phyloP scores from a whole-genome alignment of 2,888 invertebrate species.

The Tricholauxania praeusta region DNA sequence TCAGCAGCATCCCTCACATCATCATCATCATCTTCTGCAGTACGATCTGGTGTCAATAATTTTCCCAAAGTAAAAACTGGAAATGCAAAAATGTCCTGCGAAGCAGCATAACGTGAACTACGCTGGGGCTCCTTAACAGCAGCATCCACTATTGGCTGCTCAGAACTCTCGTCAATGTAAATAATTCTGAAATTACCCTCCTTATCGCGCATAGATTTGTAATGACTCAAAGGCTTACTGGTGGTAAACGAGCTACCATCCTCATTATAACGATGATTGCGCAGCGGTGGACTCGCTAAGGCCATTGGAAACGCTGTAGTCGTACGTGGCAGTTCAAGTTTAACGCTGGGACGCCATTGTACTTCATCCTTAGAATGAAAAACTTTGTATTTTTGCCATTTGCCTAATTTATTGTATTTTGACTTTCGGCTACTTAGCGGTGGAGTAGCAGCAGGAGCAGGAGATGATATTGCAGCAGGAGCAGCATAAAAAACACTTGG shows the following conservation, averaged over 20 bases:
- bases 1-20: slow-evolving; percentile 11
- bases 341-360: slow-evolving; percentile 48
- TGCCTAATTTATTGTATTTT: background rate
- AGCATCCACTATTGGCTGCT: slow-evolving; percentile 47
- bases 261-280: slow-evolving; percentile 51
- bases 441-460: background rate
- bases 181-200: slow-evolving; percentile 52
- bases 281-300: slow-evolving; percentile 45
- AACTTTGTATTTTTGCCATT: slow-evolving; percentile 51
- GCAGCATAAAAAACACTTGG: slow-evolving; percentile 45
- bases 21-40: background rate
- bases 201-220: slow-evolving; percentile 31
- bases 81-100: slow-evolving; percentile 57
- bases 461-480: slow-evolving; percentile 32
- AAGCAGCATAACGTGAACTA: slow-evolving; percentile 54
- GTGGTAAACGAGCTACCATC: slow-evolving; percentile 30
- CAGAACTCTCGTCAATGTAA: slow-evolving; percentile 57
- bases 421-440: no score
- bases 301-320: slow-evolving; percentile 42
- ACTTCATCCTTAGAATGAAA: slow-evolving; percentile 57
- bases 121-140: slow-evolving; percentile 14
- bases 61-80: slow-evolving; percentile 58
- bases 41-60: slow-evolving; percentile 46
- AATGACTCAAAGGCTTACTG: background rate
- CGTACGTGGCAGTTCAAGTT: background rate